Evolutionary conservation across 2,888 invertebrate genomes (phyloP).

Genomic region (Athrips mouffetella): DNA sequence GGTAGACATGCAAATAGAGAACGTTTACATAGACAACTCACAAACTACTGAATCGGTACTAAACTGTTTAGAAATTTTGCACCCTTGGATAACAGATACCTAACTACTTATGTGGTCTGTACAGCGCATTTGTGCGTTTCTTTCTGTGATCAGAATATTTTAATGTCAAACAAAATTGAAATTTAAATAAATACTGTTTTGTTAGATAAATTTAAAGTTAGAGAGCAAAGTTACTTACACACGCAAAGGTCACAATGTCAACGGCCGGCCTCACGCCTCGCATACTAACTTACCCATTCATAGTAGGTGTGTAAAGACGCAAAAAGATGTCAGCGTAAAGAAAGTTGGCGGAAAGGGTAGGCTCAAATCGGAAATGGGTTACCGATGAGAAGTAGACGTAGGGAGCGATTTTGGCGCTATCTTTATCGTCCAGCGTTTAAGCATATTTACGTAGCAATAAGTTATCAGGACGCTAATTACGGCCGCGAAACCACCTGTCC

Average conservation of each 20-base stretch:
- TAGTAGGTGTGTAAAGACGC: background rate
- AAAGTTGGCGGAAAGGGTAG: background rate
- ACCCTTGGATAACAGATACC: no score
- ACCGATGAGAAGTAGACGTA: background rate
- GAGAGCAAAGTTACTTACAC: no score
- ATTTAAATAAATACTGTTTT: no score
- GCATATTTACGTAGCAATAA: constrained; percentile 73
- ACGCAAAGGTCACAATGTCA: constrained; percentile 1
- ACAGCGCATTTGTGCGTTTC: no score
- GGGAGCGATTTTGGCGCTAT: constrained; percentile 44
- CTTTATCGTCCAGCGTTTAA: constrained; percentile 67
- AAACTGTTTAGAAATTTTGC: no score
- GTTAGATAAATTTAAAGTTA: no score
- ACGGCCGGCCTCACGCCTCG: background rate
- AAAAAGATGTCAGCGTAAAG: background rate
- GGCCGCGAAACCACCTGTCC: constrained; percentile 77
- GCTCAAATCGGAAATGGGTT: background rate
- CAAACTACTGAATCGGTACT: no score
- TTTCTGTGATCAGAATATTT: no score
- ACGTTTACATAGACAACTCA: no score
- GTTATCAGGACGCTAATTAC: constrained; percentile 76
- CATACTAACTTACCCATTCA: background rate
- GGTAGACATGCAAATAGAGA: no score
- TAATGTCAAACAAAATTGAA: no score
- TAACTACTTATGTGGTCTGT: no score